phyloP scores from a whole-genome alignment of 2,113 vertebrate genomes.

The Tinamus guttatus region DNA sequence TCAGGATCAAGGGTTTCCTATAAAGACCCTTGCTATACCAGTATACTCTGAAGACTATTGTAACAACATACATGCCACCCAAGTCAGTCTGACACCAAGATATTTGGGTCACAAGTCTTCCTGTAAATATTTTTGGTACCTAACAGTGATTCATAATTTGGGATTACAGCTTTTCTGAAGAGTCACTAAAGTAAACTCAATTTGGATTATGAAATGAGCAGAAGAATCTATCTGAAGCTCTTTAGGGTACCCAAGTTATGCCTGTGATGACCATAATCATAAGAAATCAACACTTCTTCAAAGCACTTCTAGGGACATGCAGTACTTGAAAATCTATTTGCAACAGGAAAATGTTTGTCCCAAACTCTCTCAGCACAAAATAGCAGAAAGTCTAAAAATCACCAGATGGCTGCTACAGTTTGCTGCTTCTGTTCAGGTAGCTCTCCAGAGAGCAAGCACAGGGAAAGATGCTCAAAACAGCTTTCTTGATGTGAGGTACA shows the following conservation, averaged over 20 bases:
- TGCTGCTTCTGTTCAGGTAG: not conserved
- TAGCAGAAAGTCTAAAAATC: not conserved
- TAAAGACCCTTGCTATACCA: not conserved
- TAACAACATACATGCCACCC: not conserved
- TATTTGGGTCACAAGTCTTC: not conserved
- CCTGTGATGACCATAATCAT: not conserved
- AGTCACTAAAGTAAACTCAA: not conserved
- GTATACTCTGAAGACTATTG: not conserved
- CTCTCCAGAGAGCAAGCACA: not conserved
- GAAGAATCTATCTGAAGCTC: not conserved
- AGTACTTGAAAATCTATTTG: not conserved
- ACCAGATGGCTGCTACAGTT: not conserved
- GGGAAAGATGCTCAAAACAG: fast-evolving
- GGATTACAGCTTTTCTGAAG: not conserved
- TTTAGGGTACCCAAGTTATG: not conserved
- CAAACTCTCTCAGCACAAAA: not conserved
- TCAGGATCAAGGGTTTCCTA: not conserved
- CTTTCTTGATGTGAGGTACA: not conserved
- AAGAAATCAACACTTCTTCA: not conserved
- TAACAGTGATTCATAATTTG: not conserved
- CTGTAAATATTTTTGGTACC: not conserved
- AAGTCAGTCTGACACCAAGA: not conserved
- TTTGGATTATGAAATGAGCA: not conserved
- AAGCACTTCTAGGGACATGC: not conserved
- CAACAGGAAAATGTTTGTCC: not conserved